These are phyloP conservation scores for Notarius quadriscutis DNA, from an alignment of 2,113 vertebrate genomes.

Conservation along the genomic window DNA sequence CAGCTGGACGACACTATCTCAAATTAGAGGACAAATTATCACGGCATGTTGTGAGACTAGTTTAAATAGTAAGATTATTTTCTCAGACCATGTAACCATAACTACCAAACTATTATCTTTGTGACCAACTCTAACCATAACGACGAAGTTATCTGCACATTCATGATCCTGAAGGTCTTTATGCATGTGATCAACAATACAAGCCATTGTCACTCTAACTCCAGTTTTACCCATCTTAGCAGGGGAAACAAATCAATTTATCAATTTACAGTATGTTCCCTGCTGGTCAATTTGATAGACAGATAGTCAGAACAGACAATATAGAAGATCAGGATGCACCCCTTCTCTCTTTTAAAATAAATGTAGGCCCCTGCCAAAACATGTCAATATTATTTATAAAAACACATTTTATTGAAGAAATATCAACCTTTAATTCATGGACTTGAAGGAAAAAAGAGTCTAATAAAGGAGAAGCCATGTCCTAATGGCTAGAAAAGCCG, in stretches of 20 bases:
- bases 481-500: no score
- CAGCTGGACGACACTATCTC: neutral
- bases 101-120: slow-evolving; percentile 1
- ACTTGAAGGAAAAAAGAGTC: neutral
- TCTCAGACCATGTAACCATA: neutral
- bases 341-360: neutral
- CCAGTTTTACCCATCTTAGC: neutral
- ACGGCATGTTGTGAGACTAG: no score
- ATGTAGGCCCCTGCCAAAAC: neutral
- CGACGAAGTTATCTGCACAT: neutral
- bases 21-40: neutral
- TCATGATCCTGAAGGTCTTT: slow-evolving; percentile 17
- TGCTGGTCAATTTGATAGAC: neutral
- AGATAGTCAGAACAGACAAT: neutral
- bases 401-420: neutral
- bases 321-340: neutral
- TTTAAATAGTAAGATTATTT: neutral
- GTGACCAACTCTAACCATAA: slow-evolving; percentile 5
- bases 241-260: neutral
- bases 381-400: neutral
- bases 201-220: slow-evolving; percentile 3
- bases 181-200: neutral
- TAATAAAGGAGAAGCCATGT: neutral
- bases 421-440: neutral
- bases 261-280: neutral